Base-by-base conservation (phyloP, 1,140 invertebrate species). In the Caenorhabditis latens region DNA sequence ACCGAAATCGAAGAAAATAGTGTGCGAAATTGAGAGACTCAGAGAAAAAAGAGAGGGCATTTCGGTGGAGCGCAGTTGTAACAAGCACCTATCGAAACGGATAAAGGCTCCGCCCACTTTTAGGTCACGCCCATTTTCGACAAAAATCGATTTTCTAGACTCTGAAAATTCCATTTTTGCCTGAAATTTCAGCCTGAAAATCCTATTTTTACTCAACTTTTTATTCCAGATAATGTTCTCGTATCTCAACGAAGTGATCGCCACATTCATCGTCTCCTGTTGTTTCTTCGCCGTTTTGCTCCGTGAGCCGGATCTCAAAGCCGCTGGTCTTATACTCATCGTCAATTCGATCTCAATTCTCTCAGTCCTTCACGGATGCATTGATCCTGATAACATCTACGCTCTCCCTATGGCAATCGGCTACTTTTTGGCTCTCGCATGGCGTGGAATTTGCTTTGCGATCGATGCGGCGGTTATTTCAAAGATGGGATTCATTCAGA, bases 221-320 rank as follows among this genome's bases (percentile, higher is more conserved):
- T 24, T 79, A n/a, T 48, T 50, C 8, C 46, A 79, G 71, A 50
- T 79, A 42, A 24, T 50, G 46, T 79, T 79, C 40, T 79, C 71
- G 4, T 46, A 79, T 53, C 8, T 79, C 8, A 40, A 14, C 4
- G 71, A 79, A 79, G 71, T 79, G 0, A n/a, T 19, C 9, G 71
- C 40, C 24, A 79, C 71, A 5, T 24, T 79, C 11, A 79, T 79
- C 24, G 13, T n/a, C 11, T 8, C 11, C 9, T 50, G 46, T 19
- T 13, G 43, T 24, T 79, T 79, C 46, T 79, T 50, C 21, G 43
- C 46, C 9, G n/a, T 79, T 24, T 53, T 79, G n/a, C 32, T 79
- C n/a, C 43, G 71, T 6, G 43, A 50, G n/a, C 43, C 46, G 11
- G 4, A 9, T 1, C 5, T 50, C 2, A n/a, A 21, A 7, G 24